Percentiles rank a stretch among this genome's conserved stretches.
Conservation (phyloP, 2,113 vertebrate genomes). For the Chloropsis cyanopogon region DNA sequence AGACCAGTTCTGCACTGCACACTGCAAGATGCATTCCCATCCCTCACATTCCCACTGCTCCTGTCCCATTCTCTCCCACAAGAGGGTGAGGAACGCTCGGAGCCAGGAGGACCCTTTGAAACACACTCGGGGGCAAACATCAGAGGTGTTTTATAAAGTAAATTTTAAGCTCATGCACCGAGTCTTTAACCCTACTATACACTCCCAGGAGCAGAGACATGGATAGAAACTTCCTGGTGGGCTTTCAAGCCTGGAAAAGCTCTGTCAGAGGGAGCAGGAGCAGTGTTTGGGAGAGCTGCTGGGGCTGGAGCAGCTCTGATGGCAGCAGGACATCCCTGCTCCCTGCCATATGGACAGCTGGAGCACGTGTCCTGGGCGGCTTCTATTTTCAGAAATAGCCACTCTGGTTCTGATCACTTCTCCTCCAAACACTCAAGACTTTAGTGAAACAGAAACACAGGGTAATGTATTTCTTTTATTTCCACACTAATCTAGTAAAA, state of each 20-base stretch:
- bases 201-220: background rate
- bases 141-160: background rate
- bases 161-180: background rate
- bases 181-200: background rate
- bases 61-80: background rate
- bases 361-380: background rate
- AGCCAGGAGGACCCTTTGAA: background rate
- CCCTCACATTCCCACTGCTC: background rate
- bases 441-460: background rate
- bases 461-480: background rate
- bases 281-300: background rate
- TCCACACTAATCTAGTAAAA: background rate
- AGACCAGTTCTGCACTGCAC: background rate
- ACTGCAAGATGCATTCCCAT: background rate
- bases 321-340: background rate
- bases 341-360: background rate
- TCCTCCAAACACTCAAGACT: background rate
- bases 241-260: background rate
- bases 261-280: background rate
- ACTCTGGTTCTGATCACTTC: background rate
- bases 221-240: rapidly evolving
- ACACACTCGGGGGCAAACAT: background rate
- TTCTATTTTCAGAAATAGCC: background rate
- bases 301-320: background rate
- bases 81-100: background rate